phyloP scores from a whole-genome alignment of 2,888 invertebrate species.

The Cerceris ruficornis region DNA sequence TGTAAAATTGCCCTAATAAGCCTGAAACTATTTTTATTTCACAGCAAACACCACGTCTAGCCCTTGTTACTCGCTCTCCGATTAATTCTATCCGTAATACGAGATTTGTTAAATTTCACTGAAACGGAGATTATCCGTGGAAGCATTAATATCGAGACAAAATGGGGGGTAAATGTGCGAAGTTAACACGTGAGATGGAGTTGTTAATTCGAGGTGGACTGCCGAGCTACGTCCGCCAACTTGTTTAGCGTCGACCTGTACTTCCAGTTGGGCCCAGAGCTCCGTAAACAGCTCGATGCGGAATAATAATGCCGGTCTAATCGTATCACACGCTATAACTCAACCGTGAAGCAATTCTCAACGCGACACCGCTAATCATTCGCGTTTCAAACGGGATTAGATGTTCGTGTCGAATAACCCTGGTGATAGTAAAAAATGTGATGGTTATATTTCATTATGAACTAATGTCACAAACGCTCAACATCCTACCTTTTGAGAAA shows the following conservation, averaged over 20 bases:
- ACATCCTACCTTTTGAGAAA: too few relatives aligned
- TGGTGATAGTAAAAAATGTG: neutral
- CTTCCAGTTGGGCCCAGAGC: constrained; percentile 46
- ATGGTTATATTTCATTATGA: too few relatives aligned
- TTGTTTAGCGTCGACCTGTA: constrained; percentile 47
- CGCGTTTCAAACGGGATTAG: too few relatives aligned
- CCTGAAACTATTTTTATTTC: too few relatives aligned
- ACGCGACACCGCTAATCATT: neutral
- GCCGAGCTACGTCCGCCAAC: constrained; percentile 55
- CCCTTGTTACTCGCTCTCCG: too few relatives aligned
- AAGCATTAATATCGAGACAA: constrained; percentile 46
- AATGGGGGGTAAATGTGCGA: constrained; percentile 28
- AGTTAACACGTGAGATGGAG: constrained; percentile 46
- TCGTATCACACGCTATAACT: constrained; percentile 50
- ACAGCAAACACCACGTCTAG: too few relatives aligned
- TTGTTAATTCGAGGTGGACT: constrained; percentile 56
- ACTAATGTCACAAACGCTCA: too few relatives aligned
- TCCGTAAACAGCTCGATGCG: constrained; percentile 35
- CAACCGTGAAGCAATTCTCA: constrained; percentile 21
- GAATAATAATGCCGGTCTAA: constrained; percentile 58
- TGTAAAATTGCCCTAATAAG: too few relatives aligned
- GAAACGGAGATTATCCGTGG: constrained; percentile 44
- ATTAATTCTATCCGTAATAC: constrained; percentile 13
- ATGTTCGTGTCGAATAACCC: neutral
- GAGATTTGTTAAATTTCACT: constrained; percentile 34